Base-by-base conservation (phyloP, 2,113 vertebrate species). In the Burhinus oedicnemus region DNA sequence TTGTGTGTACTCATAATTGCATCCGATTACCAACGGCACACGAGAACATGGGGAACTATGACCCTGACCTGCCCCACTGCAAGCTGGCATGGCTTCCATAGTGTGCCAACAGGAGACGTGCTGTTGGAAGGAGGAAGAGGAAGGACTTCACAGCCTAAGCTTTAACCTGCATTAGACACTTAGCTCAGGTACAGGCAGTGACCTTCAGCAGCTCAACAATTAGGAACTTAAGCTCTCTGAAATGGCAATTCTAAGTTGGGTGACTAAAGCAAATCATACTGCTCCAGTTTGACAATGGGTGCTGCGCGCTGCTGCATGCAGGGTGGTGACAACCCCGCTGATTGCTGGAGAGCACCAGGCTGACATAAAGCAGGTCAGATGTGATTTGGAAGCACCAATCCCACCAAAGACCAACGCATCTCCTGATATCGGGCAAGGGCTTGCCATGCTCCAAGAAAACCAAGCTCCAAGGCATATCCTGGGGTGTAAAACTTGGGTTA, bases 41-140 rank as follows among this genome's bases (percentile, higher is more conserved):
- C 11, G 32, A 49, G n/a, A 9, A 45, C 23, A 22, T 0, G 0
- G 4, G 30, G 30, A 16, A 9, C 29, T 0, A 2, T 19, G 25
- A 19, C 40, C 26, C 65, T 11, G 12, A 34, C 21, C 40, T 3
- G 1, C n/a, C 49, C 52, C 45, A 66, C 10, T 30, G 49, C 36
- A 34, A 38, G 66, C 34, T 69, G 51, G 30, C 27, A 14, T 14
- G 30, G 11, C 17, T 64, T 70, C 77, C 27, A 44, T 5, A 10
- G 13, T 5, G 14, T 64, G 51, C 44, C 76, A 34, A 15, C 5
- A 58, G 52, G 54, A 82, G 65, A 72, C 0, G 0, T 11, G 21
- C n/a, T n/a, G n/a, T n/a, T n/a, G n/a, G n/a, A n/a, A n/a, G n/a
- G n/a, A n/a, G 8, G 66, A 45, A 55, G 42, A 62, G 18, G 16